Percentiles rank a stretch among this genome's conserved stretches.
These are phyloP conservation scores for Triops cancriformis DNA, from an alignment of 1,140 invertebrate genomes.

Conservation along the genomic window DNA sequence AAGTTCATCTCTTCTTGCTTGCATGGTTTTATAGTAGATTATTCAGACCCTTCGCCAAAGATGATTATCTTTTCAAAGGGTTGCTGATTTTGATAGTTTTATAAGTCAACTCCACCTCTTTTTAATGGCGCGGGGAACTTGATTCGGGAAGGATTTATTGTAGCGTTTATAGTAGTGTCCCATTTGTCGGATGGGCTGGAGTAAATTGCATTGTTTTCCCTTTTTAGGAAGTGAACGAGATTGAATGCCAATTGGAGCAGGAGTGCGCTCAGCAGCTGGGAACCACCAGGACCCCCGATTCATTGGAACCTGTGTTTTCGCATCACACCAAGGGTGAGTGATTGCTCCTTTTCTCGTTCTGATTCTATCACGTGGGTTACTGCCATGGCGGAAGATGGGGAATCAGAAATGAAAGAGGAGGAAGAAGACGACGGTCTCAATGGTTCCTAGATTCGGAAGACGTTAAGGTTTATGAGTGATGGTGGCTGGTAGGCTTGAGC, in stretches of 20 bases:
- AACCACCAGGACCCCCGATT: neutral
- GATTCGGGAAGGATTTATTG: neutral
- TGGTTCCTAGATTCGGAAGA: neutral
- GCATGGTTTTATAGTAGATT: neutral
- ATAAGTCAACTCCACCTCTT: neutral
- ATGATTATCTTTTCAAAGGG: neutral
- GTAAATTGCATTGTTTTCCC: neutral
- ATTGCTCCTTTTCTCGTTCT: neutral
- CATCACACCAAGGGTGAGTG: neutral
- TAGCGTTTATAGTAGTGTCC: neutral
- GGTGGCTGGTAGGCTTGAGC: neutral
- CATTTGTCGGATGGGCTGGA: neutral
- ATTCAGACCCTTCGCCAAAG: neutral
- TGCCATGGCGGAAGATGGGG: neutral
- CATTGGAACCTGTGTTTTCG: conserved; percentile 1
- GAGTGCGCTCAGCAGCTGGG: neutral
- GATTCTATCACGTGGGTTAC: neutral
- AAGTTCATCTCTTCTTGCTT: too few relatives aligned
- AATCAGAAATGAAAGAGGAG: neutral
- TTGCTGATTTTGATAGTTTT: neutral
- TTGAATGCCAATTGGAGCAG: conserved; percentile 1
- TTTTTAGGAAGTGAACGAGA: conserved; percentile 13
- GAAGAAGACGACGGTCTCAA: neutral
- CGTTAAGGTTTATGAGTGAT: conserved; percentile 6
- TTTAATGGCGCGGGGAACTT: neutral